Evolutionary conservation across 2,888 invertebrate genomes (phyloP).

Genomic region (Trissoscelio sp.): DNA sequence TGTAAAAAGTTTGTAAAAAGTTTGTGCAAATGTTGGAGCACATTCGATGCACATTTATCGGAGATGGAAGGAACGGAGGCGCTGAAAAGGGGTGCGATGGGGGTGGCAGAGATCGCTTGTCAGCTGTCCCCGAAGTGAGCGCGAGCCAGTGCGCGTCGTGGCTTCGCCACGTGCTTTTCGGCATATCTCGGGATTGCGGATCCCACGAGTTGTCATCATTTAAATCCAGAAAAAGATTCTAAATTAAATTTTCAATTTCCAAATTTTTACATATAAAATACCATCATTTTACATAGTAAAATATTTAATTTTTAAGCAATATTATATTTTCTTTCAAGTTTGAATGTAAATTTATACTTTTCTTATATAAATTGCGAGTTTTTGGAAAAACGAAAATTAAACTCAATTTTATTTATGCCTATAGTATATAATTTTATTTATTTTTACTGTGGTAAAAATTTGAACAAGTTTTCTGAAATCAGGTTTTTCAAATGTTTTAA

Average conservation of each 20-base stretch:
- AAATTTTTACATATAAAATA: too few species aligned
- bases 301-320: too few species aligned
- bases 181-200: slow-evolving; percentile 49
- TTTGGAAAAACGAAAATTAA: too few species aligned
- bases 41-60: slow-evolving; percentile 51
- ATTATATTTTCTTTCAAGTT: too few species aligned
- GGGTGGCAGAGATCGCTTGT: slow-evolving; percentile 75
- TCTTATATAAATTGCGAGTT: too few species aligned
- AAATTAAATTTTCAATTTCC: slow-evolving; percentile 1
- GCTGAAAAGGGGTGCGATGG: slow-evolving; percentile 64
- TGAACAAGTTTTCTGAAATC: slow-evolving; percentile 12
- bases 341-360: too few species aligned
- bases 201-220: slow-evolving; percentile 5
- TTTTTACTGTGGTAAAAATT: too few species aligned
- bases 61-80: slow-evolving; percentile 57
- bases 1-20: too few species aligned
- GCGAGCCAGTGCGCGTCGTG: slow-evolving; percentile 79
- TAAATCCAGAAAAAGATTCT: slow-evolving; percentile 6
- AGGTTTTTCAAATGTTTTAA: neutral
- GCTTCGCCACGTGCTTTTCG: slow-evolving; percentile 80
- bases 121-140: slow-evolving; percentile 79
- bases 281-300: too few species aligned
- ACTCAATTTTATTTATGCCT: too few species aligned
- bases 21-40: slow-evolving; percentile 20
- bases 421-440: too few species aligned